Evolutionary conservation across 1,140 invertebrate species (phyloP), one percentile per base, ranked within the genome.

Genomic region (Ericerus pela): DNA sequence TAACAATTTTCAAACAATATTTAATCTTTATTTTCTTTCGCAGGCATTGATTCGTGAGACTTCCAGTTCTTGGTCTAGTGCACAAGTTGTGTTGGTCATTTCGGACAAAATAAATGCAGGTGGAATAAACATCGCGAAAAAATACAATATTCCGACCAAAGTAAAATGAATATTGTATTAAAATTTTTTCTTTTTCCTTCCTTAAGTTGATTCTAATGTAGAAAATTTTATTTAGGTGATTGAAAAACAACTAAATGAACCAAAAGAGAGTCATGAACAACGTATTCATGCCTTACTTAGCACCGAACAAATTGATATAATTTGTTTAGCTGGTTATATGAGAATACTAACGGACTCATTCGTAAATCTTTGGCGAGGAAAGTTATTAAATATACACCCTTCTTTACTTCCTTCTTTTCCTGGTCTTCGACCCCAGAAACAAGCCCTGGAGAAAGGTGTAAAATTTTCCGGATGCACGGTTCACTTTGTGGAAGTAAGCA

Each of bases 301-400:
- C 47, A 66, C 70, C 5, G 73, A 76, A 16, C 76, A 76, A 12
- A 81, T 95, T 8, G 87, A 97, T 64, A 73, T 97, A 41, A 79
- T 99, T 24, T 96, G 93, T 67, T 74, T 98, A 29, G 95, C 95
- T 56, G 95, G 94, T 2, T 99, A 96, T 69, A 98, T 99, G 95
- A 76, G 94, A 61, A 33, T 60, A 22, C 70, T 97, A 4, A 86
- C 87, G 22, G 68, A 73, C 0, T 72, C 77, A 41, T 93, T 94
- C 69, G 86, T 89, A 1, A 70, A 75, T 0, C 72, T 72, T 60
- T 96, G 90, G 89, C 75, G 74, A 51, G 93, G 93, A 1, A 73
- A 78, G 2, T 72, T 98, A 28, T 71, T 98, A 56, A 98, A 99
- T 71, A 82, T 97, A 55, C 95, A 99, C 73, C 95, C 95, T 1